A percentile compares a stretch with the other conserved stretches of the same genome.
These are phyloP conservation scores for Dipus sagitta DNA, from an alignment of 2,797 vertebrate species.

Conservation along the genomic window DNA sequence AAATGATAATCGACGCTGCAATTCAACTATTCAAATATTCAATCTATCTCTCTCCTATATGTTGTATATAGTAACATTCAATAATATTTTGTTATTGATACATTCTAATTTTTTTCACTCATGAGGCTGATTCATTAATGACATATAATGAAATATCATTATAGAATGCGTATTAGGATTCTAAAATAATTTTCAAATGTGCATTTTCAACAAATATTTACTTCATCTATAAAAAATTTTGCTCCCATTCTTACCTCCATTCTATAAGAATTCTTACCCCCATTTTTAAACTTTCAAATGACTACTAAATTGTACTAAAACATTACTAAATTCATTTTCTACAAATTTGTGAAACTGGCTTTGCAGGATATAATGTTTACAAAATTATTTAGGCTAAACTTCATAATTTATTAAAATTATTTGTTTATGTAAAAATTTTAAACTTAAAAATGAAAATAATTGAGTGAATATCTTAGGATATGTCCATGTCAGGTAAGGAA, in stretches of 20 bases:
- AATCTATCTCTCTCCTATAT: background rate
- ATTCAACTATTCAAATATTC: background rate
- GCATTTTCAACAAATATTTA: no score
- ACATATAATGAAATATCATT: background rate
- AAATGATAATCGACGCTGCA: background rate
- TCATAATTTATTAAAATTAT: background rate
- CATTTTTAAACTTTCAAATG: background rate
- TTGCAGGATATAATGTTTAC: background rate
- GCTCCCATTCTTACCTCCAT: no score
- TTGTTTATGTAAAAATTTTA: background rate
- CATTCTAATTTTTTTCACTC: background rate
- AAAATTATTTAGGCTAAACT: background rate
- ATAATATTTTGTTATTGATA: background rate
- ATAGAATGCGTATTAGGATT: background rate
- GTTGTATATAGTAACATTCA: background rate
- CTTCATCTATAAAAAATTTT: no score
- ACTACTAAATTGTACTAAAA: background rate
- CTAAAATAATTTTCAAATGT: no score
- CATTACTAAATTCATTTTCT: slow-evolving; percentile 1
- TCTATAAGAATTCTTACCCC: background rate
- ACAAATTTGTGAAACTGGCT: background rate
- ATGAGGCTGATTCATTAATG: background rate
- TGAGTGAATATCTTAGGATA: background rate
- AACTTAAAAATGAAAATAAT: background rate
- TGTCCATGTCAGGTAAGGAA: background rate